Evolutionary conservation across 2,797 vertebrate genomes (phyloP), one percentile per base, ranked within the genome.

Genomic region (Oreortyx pictus): DNA sequence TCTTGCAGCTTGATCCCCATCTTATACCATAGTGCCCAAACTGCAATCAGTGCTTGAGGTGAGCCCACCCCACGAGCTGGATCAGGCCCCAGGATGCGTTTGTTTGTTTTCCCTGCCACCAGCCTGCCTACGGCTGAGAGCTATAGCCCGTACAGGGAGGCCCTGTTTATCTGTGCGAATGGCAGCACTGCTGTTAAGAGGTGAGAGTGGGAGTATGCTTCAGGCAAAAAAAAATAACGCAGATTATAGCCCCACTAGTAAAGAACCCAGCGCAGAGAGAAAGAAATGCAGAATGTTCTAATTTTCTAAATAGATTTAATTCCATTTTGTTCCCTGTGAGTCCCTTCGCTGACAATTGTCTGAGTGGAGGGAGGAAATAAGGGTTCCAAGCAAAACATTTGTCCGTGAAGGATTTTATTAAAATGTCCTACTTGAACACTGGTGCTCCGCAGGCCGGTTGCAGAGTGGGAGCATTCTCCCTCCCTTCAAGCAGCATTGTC

Each of bases 371-470:
- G 75, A 94, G 62, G 65, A 37, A 88, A 75, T 75, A 92, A 91
- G 64, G 89, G 59, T 96, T 96, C 91, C 87, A 88, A 93, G 93
- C 91, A 84, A 92, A 95, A 93, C 91, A 91, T 88, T 94, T 92
- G 85, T 92, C 81, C 89, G 43, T 57, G 52, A 95, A 92, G 93
- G 85, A 96, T 92, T 59, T 95, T 90, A 90, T 95, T 93, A 94
- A 97, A 96, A 97, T 91, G 94, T 94, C 93, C 97, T 92, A 81
- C 70, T 96, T 80, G 39, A 90, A 89, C 92, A 94, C 50, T 90
- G 93, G 76, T 1, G 49, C 75, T 92, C 91, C 67, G 87, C 92
- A 91, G 92, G 88, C 81, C 80, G 68, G 90, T 0, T 95, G 82
- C 57, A 66, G 60, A 82, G 73, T 49, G 70, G 50, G 88, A 83